Conservation (phyloP, 2,797 vertebrate species). For the Heliangelus exortis region DNA sequence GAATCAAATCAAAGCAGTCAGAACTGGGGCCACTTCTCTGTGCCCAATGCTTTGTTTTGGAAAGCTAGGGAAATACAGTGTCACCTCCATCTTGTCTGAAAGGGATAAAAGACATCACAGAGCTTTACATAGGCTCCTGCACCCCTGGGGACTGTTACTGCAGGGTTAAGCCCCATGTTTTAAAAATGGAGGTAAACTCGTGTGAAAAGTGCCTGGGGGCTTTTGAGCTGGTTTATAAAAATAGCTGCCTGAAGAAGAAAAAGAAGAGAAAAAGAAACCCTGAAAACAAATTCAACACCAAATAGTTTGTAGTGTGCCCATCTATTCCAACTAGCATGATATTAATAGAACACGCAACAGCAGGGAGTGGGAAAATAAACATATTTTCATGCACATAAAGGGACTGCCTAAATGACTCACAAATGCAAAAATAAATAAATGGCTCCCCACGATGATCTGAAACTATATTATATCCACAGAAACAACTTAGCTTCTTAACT, state of each 20-base stretch:
- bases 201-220: constrained; percentile 22
- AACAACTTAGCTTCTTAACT: constrained; percentile 74
- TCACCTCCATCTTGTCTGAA: not conserved
- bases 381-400: constrained; percentile 77
- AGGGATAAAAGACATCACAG: not conserved
- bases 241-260: constrained; percentile 67
- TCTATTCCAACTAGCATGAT: constrained; percentile 78
- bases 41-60: not conserved
- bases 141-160: not conserved
- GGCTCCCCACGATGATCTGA: constrained; percentile 74
- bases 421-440: constrained; percentile 85
- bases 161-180: not conserved
- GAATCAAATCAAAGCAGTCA: not conserved
- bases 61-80: not conserved
- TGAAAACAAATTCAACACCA: constrained; percentile 75
- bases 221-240: constrained; percentile 67
- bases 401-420: constrained; percentile 80
- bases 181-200: constrained; percentile 5
- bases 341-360: constrained; percentile 82
- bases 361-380: constrained; percentile 80
- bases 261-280: constrained; percentile 34
- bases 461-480: constrained; percentile 70
- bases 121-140: not conserved
- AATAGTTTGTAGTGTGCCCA: constrained; percentile 73
- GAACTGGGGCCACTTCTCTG: not conserved